phyloP scores from a whole-genome alignment of 2,113 vertebrate genomes.

The Eleginops maclovinus region DNA sequence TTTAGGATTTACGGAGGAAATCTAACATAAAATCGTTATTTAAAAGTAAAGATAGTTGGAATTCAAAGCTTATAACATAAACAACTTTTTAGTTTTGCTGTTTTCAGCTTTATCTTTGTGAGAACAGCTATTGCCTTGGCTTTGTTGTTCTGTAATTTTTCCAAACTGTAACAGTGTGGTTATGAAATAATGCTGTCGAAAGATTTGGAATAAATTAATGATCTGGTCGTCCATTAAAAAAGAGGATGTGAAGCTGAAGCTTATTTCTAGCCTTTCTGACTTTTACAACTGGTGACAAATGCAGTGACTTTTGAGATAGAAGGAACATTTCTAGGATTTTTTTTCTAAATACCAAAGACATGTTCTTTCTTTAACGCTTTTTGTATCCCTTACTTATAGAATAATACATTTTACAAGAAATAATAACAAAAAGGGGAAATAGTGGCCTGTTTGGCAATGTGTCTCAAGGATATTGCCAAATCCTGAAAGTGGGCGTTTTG shows the following conservation, averaged over 20 bases:
- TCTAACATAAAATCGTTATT: conserved; percentile 1
- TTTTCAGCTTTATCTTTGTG: neutral
- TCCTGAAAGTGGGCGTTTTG: conserved; percentile 64
- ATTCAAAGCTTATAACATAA: neutral
- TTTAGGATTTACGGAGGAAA: conserved; percentile 12
- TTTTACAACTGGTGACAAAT: conserved; percentile 50
- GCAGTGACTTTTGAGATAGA: conserved; percentile 4
- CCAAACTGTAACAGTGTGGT: neutral
- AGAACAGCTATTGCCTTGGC: neutral
- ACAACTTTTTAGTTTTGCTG: neutral
- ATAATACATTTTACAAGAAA: conserved; percentile 5
- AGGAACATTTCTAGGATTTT: neutral
- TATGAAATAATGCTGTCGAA: neutral
- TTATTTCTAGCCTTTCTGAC: conserved; percentile 35
- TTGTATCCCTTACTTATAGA: neutral
- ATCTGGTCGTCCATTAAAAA: conserved; percentile 30
- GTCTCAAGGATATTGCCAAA: conserved; percentile 74
- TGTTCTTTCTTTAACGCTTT: neutral
- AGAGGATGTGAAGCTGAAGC: conserved; percentile 69
- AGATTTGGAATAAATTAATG: conserved; percentile 8
- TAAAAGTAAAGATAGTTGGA: neutral
- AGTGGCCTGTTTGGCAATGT: conserved; percentile 29
- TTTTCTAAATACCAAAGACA: no score
- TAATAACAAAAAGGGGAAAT: conserved; percentile 59
- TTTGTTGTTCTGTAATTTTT: neutral